These are phyloP conservation scores for Phrynocephalus versicolor DNA, from an alignment of 2,113 vertebrate genomes.

Conservation along the genomic window DNA sequence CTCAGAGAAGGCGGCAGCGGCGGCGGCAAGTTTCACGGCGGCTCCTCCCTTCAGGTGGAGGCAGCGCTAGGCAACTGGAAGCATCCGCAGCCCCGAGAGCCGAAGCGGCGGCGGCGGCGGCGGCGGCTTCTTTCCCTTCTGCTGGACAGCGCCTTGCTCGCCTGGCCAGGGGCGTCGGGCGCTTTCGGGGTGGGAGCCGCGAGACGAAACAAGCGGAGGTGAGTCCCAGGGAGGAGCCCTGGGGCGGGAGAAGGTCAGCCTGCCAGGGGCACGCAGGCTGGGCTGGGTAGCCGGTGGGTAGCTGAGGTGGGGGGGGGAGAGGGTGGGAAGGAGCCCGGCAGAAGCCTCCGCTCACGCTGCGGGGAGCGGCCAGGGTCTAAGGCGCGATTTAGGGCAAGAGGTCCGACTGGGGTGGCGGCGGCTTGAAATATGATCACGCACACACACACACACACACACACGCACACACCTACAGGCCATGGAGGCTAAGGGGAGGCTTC, in stretches of 20 bases:
- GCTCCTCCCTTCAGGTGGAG: slow-evolving; percentile 23
- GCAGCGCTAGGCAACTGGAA: background rate
- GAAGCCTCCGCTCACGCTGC: background rate
- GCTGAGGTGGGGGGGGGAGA: too few species aligned
- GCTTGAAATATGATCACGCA: background rate
- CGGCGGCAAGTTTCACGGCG: background rate
- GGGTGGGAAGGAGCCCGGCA: too few species aligned
- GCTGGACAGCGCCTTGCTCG: background rate
- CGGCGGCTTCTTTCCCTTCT: background rate
- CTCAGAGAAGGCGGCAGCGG: background rate
- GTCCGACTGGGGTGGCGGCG: background rate
- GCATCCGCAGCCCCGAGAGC: background rate
- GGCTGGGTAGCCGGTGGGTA: too few species aligned
- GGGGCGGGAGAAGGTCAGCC: background rate
- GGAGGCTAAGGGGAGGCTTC: background rate
- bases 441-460: background rate
- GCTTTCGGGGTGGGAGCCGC: background rate
- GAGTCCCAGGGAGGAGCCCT: background rate
- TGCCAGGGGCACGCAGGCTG: background rate
- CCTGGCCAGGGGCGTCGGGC: too few species aligned
- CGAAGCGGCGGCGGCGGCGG: background rate
- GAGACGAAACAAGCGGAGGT: background rate
- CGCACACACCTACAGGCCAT: too few species aligned
- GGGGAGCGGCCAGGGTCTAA: background rate
- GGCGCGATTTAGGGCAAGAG: background rate